Evolutionary conservation across 2,113 vertebrate species (phyloP), one percentile per base, ranked within the genome.

Genomic region (Epinephelus cyanopodus): DNA sequence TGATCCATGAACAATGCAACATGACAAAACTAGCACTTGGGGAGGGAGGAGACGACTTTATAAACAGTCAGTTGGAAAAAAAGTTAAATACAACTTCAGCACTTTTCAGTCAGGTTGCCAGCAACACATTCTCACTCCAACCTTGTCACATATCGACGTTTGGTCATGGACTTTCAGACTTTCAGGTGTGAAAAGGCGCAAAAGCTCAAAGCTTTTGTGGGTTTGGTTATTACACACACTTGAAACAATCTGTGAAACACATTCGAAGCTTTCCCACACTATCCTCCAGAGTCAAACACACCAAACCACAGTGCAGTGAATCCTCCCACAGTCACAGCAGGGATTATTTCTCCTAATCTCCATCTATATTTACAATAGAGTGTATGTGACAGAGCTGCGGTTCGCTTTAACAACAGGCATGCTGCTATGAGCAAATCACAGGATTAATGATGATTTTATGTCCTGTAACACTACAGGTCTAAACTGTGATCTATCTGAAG

Each of bases 321-420:
- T 64, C 70, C 19, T 27, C 18, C 21, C 56, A 50, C 27, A 54
- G 45, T 60, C 69, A 33, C 52, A 42, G 77, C 52, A 42, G 77
- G 74, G 86, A 90, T 90, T 90, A 85, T 79, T 63, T 45, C 71
- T 74, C 39, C 75, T 88, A 82, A 88, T 88, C 77, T 86, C 65
- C 52, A 33, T 65, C 65, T 78, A 80, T 75, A 62, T 77, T 77
- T 79, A 81, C 81, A 69, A 27, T 21, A 33, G n/a, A 58, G 62
- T 48, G 33, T 15, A 58, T 75, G n/a, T 73, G 29, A 62, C 25
- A 66, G 39, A 60, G 66, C 52, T 33, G 21, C 23, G 9, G 60
- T 48, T 64, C 57, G 60, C 64, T 74, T 78, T 37, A 64, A 82
- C 76, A 67, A 64, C 57, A 18, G 65, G 33, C 70, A 37, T 27